Percentiles rank a stretch among this genome's conserved stretches.
Evolutionary conservation across 2,797 vertebrate species (phyloP).

Genomic region (Selene dorsalis): DNA sequence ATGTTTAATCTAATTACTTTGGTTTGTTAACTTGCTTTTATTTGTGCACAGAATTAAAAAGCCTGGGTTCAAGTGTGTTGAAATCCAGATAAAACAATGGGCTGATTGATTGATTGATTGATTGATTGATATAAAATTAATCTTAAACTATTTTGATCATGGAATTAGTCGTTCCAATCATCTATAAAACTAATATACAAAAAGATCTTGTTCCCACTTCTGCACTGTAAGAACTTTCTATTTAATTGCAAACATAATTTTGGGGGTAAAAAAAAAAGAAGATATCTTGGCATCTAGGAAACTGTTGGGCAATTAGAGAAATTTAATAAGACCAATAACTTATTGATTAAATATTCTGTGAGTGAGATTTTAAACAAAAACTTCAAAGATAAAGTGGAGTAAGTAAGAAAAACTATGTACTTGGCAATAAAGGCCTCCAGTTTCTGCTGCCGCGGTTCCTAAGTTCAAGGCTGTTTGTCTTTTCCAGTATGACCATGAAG

Average conservation of each 20-base stretch:
- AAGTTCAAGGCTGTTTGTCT: no score
- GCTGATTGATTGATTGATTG: background rate
- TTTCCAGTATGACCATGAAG: no score
- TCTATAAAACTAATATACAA: background rate
- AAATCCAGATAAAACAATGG: background rate
- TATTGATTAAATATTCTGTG: background rate
- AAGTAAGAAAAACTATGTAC: no score
- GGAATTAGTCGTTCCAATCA: background rate
- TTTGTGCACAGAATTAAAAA: background rate
- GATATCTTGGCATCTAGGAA: no score
- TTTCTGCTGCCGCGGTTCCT: no score
- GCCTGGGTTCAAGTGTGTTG: background rate
- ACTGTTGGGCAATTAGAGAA: background rate
- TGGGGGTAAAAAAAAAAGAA: background rate
- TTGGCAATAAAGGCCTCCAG: no score
- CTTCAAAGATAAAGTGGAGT: no score
- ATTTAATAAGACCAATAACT: background rate
- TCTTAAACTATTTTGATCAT: background rate
- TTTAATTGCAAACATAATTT: background rate
- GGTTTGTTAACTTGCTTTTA: background rate
- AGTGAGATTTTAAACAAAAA: no score
- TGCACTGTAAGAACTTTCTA: background rate
- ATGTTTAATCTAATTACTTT: background rate
- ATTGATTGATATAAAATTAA: background rate
- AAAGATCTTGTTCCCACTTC: background rate